Percentiles rank a stretch among this genome's conserved stretches.
Conservation (phyloP, 1,140 invertebrate genomes). For the Lepidurus apus region DNA sequence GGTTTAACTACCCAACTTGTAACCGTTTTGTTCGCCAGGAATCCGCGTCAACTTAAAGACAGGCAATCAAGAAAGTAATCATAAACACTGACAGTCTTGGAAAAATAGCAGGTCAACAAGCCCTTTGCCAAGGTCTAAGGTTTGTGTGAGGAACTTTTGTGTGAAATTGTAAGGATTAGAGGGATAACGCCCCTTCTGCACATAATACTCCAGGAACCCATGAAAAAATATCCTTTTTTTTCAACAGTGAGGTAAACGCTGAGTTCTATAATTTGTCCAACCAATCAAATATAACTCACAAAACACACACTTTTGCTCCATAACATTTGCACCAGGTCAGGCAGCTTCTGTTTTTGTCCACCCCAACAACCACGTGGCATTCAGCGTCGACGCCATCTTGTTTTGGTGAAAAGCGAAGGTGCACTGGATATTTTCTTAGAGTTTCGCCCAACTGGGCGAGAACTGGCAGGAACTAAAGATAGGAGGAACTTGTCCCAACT, state of each 20-base stretch:
- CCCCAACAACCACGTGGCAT: not conserved
- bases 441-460: too few species aligned
- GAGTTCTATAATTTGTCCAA: not conserved
- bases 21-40: not conserved
- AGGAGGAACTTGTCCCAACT: not conserved
- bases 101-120: slow-evolving; percentile 15
- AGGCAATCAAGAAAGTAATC: not conserved
- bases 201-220: not conserved
- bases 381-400: not conserved
- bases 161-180: slow-evolving; percentile 22
- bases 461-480: not conserved
- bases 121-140: slow-evolving; percentile 18
- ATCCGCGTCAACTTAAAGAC: slow-evolving; percentile 7
- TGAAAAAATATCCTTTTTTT: not conserved
- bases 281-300: not conserved
- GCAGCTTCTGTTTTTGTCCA: too few species aligned
- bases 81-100: slow-evolving; percentile 16
- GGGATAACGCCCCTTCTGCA: slow-evolving; percentile 12
- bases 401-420: not conserved
- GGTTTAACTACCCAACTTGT: not conserved
- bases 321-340: slow-evolving; percentile 4
- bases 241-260: not conserved
- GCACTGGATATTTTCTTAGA: not conserved
- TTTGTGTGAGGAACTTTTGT: slow-evolving; percentile 22
- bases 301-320: not conserved